Evolutionary conservation across 2,888 invertebrate species (phyloP).

Genomic region (Julus scandinavius): DNA sequence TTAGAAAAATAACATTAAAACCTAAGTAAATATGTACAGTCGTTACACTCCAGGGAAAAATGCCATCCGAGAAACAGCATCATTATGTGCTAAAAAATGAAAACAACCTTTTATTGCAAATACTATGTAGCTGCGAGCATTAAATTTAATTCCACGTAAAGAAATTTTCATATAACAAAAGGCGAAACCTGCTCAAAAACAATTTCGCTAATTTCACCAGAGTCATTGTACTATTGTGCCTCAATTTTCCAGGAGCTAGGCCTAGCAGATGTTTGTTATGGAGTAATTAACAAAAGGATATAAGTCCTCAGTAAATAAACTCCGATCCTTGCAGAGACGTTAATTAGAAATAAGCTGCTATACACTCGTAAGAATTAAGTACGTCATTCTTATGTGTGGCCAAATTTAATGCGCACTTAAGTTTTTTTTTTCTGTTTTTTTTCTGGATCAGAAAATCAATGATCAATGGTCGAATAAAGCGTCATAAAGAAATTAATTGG

Average conservation of each 20-base stretch:
- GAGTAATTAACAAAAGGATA: constrained; percentile 4
- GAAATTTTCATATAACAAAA: not conserved
- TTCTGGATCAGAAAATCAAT: not conserved
- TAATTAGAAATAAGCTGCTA: not conserved
- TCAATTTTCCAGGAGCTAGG: not conserved
- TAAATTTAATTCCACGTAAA: not conserved
- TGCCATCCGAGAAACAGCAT: not conserved
- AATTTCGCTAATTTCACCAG: not conserved
- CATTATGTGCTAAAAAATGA: not conserved
- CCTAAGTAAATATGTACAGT: too few species aligned
- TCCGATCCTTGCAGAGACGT: not conserved
- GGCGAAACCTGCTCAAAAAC: not conserved
- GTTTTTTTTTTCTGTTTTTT: not conserved
- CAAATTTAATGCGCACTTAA: not conserved
- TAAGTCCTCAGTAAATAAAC: not conserved
- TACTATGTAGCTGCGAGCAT: not conserved
- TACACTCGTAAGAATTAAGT: not conserved
- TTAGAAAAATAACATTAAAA: too few species aligned
- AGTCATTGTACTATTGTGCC: not conserved
- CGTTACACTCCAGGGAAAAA: not conserved
- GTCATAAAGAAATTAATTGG: not conserved
- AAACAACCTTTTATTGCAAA: not conserved
- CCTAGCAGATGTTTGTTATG: constrained; percentile 38
- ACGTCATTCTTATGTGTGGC: not conserved
- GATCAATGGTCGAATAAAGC: constrained; percentile 2